Base-by-base conservation (phyloP, 2,888 invertebrate genomes). In the Trissoscelio sp. region DNA sequence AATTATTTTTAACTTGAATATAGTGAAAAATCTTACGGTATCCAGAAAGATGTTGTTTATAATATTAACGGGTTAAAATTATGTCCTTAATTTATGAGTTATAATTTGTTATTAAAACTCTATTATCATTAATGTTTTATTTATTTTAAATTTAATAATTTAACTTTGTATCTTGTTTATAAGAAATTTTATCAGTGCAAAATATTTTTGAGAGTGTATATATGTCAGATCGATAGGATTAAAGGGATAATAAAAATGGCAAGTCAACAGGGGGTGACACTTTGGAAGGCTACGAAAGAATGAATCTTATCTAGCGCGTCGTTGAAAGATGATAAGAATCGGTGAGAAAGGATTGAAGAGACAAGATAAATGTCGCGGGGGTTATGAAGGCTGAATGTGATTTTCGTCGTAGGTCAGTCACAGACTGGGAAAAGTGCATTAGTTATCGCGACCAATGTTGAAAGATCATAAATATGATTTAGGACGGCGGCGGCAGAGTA, bases 381-480 rank as follows among this genome's bases (percentile, higher is more conserved):
- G 20, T 34, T 34, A 34, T 22, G 64, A 64, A 48, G 48, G 34
- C 34, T 22, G 48, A 48, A 48, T 64, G 18, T 24, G 16, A 51
- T 51, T 66, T 66, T 51, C 39, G 48, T 34, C 18, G 18, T 16
- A n/a, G 48, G 31, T 48, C 34, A 62, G 44, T 62, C 42, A 24
- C 31, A 31, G 16, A 11, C 11, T 11, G 20, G 31, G 34, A 18
- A 44, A 31, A 46, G 34, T 62, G 62, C 48, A 62, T 46, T 48
- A 62, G 46, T 62, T 62, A 62, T 48, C 14, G 14, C 5, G 12
- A 14, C 14, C 62, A 48, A 62, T 20, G 48, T 20, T 34, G 34
- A 46, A 48, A 51, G 37, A 66, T 18, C 39, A 22, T 51, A 66
- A 66, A 51, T 66, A 66, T 39, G 34, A 48, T 64, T 64, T 48